These are phyloP conservation scores for Augiades crinisus DNA, from an alignment of 2,888 invertebrate genomes.

Conservation along the genomic window DNA sequence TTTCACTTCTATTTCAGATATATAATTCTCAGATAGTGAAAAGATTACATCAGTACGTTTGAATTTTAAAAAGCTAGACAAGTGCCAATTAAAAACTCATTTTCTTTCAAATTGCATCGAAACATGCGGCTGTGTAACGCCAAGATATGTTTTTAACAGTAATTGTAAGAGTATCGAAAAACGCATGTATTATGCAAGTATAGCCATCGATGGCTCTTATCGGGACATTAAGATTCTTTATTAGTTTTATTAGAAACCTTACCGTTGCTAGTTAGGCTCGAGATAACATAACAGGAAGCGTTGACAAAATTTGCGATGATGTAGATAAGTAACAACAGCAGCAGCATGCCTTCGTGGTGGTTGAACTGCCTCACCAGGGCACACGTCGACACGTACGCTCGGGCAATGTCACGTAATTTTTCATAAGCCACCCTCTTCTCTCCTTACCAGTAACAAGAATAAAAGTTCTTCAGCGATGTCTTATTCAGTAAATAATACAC, in stretches of 20 bases:
- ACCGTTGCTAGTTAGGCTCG: no score
- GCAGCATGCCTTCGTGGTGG: background rate
- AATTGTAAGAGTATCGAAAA: no score
- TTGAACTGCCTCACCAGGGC: background rate
- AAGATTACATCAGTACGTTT: background rate
- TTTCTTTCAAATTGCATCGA: background rate
- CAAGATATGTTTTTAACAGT: no score
- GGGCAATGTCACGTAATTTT: background rate
- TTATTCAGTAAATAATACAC: no score
- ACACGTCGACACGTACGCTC: background rate
- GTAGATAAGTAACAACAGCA: background rate
- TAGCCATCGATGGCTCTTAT: no score
- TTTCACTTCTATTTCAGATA: background rate
- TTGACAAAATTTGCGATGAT: background rate
- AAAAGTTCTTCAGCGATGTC: no score
- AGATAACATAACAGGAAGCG: background rate
- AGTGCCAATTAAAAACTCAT: background rate
- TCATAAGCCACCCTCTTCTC: background rate
- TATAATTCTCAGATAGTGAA: no score
- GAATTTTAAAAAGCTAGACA: background rate
- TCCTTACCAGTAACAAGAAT: background rate
- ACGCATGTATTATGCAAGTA: no score
- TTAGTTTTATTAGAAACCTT: no score
- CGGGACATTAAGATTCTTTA: no score
- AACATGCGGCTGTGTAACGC: no score